Percentiles rank a stretch among this genome's conserved stretches.
Evolutionary conservation across 2,113 vertebrate species (phyloP).

Genomic region (Phasianus colchicus): DNA sequence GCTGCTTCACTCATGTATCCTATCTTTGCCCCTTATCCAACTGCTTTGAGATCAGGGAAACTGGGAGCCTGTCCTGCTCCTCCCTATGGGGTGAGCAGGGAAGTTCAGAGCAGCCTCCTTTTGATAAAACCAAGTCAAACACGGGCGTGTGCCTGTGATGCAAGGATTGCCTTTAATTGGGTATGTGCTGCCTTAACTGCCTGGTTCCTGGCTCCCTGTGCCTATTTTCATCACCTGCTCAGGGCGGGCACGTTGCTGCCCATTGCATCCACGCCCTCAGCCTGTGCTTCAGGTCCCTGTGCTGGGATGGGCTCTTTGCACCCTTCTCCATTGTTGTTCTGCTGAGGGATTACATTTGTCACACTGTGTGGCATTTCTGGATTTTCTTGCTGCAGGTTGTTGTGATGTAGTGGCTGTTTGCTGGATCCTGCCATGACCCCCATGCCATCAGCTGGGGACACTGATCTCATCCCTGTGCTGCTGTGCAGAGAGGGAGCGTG

Average conservation of each 20-base stretch:
- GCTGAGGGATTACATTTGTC: not conserved
- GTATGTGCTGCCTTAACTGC: not conserved
- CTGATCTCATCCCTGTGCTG: accelerated
- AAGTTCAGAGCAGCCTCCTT: not conserved
- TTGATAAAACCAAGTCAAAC: not conserved
- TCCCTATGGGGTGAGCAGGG: not conserved
- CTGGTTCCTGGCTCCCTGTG: not conserved
- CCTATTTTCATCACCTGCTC: accelerated
- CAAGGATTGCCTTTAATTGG: not conserved
- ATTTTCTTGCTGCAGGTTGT: not conserved
- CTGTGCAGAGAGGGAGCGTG: not conserved
- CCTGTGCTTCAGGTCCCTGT: not conserved
- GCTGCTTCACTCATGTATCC: not conserved
- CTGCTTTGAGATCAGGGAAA: accelerated
- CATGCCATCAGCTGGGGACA: not conserved
- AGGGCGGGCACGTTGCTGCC: not conserved
- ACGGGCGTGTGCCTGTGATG: accelerated
- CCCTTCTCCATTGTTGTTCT: not conserved
- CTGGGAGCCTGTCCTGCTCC: not conserved
- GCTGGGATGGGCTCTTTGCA: not conserved
- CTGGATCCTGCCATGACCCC: not conserved
- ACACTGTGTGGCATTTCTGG: not conserved
- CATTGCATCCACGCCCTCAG: not conserved
- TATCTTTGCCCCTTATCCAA: not conserved
- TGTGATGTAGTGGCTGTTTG: conserved; percentile 1